phyloP scores from a whole-genome alignment of 2,888 invertebrate species.

The Drosophila multiciliata region DNA sequence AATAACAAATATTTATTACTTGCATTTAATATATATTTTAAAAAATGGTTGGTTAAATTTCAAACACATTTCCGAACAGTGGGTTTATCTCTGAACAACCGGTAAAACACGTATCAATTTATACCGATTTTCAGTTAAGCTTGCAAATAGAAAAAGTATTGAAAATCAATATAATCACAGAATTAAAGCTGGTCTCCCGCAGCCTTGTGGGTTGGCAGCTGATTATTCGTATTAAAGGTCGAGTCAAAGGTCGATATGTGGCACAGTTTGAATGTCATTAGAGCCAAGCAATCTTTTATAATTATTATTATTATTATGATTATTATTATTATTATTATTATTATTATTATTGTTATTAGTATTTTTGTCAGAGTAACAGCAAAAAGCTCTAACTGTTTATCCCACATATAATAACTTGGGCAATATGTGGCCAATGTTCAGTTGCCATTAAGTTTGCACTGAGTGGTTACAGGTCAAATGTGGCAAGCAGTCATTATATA shows the following conservation, averaged over 20 bases:
- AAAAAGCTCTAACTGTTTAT: not conserved
- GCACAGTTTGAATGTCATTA: not conserved
- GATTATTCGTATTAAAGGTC: not conserved
- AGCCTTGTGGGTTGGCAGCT: not conserved
- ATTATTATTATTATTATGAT: not conserved
- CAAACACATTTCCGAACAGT: not conserved
- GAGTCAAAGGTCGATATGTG: not conserved
- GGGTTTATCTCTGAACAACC: not conserved
- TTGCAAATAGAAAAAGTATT: not conserved
- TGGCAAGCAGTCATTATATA: slow-evolving; percentile 51
- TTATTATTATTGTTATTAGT: not conserved
- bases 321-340: not conserved
- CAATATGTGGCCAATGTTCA: not conserved
- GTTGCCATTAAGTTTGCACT: not conserved
- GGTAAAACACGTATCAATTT: not conserved
- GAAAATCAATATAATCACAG: not conserved
- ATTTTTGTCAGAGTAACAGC: not conserved
- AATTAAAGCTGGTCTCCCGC: not conserved
- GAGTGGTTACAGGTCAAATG: slow-evolving; percentile 7
- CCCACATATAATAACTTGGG: not conserved
- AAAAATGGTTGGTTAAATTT: not conserved
- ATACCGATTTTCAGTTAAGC: not conserved
- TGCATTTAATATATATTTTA: not conserved
- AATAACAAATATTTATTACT: not conserved
- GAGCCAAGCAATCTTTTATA: no score